Conservation (phyloP, 2,888 invertebrate genomes). For the Corythucha ciliata region DNA sequence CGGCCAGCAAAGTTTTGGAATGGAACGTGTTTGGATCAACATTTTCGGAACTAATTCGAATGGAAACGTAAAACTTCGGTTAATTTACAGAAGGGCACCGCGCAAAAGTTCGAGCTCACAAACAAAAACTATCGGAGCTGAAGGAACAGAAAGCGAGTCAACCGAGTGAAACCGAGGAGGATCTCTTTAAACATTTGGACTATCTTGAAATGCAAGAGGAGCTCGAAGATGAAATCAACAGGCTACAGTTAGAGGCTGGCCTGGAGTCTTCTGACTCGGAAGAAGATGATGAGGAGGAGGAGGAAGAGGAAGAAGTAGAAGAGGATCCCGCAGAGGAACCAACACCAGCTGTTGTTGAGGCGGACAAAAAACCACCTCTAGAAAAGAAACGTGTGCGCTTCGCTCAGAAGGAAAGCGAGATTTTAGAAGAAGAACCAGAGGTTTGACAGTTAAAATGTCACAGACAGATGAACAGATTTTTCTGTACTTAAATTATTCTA, state of each 20-base stretch:
- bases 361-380: too few species aligned
- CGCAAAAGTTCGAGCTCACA: slow-evolving; percentile 43
- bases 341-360: too few species aligned
- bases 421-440: too few species aligned
- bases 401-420: too few species aligned
- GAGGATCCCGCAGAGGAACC: background rate
- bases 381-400: slow-evolving; percentile 10
- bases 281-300: slow-evolving; percentile 3
- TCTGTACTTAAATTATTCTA: background rate
- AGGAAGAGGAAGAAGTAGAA: background rate
- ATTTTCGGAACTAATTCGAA: too few species aligned
- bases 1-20: too few species aligned
- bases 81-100: slow-evolving; percentile 44
- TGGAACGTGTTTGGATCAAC: too few species aligned
- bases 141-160: slow-evolving; percentile 40
- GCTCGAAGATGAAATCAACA: slow-evolving; percentile 45
- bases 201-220: slow-evolving; percentile 54
- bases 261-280: background rate
- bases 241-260: slow-evolving; percentile 28
- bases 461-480: background rate
- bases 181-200: slow-evolving; percentile 48
- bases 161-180: slow-evolving; percentile 41
- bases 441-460: background rate
- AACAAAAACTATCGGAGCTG: slow-evolving; percentile 43
- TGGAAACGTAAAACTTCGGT: too few species aligned